Evolutionary conservation across 2,113 vertebrate species (phyloP).

Genomic region (Bolborhynchus lineola): DNA sequence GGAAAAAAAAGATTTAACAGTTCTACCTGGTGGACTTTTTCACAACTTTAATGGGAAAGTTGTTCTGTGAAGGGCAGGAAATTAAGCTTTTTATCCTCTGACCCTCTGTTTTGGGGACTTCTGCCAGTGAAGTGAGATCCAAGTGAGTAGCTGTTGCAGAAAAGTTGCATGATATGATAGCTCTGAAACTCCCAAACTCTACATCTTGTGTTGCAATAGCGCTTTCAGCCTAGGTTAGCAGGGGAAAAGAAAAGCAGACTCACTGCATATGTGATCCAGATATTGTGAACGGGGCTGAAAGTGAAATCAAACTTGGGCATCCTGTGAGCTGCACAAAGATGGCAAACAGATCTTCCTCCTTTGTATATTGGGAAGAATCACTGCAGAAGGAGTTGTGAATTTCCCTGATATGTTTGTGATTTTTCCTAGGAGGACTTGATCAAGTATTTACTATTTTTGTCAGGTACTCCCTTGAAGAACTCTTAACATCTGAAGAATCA

Average conservation of each 20-base stretch:
- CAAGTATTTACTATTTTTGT: not conserved
- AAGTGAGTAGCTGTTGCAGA: not conserved
- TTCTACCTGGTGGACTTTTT: not conserved
- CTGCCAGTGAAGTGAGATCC: not conserved
- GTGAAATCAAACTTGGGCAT: not conserved
- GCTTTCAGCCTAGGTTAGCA: not conserved
- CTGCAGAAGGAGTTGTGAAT: not conserved
- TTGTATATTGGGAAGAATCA: not conserved
- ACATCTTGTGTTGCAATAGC: not conserved
- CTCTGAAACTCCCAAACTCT: not conserved
- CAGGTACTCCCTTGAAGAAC: not conserved
- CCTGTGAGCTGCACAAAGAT: not conserved
- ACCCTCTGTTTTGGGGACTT: not conserved
- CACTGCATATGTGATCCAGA: not conserved
- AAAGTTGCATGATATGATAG: rapidly evolving
- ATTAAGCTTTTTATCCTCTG: not conserved
- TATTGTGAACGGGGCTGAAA: not conserved
- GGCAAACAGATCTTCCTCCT: not conserved
- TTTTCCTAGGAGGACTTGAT: not conserved
- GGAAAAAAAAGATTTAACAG: not conserved
- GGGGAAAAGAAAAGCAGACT: not conserved
- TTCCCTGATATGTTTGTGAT: not conserved
- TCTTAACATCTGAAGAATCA: not conserved
- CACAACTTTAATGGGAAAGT: not conserved
- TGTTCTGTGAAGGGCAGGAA: not conserved